Conservation (phyloP, 2,888 invertebrate genomes). For the Acheta domesticus region DNA sequence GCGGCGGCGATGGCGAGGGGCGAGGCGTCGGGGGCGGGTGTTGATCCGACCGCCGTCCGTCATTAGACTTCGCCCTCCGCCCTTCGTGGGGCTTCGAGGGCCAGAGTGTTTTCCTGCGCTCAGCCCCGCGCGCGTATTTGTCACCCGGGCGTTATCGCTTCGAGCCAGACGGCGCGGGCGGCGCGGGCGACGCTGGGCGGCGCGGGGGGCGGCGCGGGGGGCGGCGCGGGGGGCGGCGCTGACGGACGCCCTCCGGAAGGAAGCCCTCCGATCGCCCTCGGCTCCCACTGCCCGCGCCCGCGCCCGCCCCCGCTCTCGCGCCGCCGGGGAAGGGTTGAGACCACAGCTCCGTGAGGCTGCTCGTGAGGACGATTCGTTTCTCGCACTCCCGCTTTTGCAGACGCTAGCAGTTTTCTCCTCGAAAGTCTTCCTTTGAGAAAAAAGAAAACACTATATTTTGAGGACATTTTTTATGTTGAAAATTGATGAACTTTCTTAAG, state of each 20-base stretch:
- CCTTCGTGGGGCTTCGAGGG: not conserved
- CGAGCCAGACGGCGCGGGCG: not conserved
- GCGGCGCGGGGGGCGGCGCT: not conserved
- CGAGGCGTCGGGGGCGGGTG: not conserved
- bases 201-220: not conserved
- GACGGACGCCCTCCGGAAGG: slow-evolving; percentile 8
- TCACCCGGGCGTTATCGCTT: not conserved
- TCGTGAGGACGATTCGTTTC: no score
- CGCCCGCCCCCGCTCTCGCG: no score
- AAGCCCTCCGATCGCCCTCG: not conserved
- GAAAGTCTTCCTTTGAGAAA: no score
- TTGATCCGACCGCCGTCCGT: slow-evolving; percentile 11
- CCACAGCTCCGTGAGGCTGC: no score
- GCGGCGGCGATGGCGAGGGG: not conserved
- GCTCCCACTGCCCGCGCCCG: not conserved
- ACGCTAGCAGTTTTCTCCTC: no score
- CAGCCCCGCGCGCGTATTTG: not conserved
- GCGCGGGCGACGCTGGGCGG: not conserved
- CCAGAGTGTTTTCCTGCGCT: not conserved
- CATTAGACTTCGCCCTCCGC: not conserved
- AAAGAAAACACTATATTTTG: no score
- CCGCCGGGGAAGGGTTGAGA: no score
- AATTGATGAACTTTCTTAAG: no score
- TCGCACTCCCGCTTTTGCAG: no score
- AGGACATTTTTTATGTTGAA: no score